Base-by-base conservation (phyloP, 2,888 invertebrate species). In the Antheraea yamamai region DNA sequence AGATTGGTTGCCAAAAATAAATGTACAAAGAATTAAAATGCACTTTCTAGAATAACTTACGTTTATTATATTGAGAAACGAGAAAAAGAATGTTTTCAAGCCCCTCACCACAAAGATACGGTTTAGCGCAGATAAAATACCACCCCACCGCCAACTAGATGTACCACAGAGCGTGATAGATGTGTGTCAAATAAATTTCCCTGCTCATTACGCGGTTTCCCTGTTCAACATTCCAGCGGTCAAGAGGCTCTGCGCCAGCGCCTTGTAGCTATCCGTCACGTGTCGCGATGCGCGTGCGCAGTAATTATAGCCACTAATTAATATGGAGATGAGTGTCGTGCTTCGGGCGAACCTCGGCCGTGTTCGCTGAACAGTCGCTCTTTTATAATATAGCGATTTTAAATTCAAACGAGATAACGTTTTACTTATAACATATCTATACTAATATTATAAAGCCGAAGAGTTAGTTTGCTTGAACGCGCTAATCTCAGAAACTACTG, bases 231-330 rank as follows among this genome's bases (percentile, higher is more conserved):
- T 87, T 87, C 87, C 82, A 76, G 78, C 85, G 85, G 89, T 90
- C 90, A 89, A 89, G 91, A 87, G 86, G 82, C 85, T 79, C 79
- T 79, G 77, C 79, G 80, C 92, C 92, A 90, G 89, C 89, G 88
- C 85, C 86, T 87, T 92, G 93, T 93, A 85, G 88, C 87, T 93
- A 93, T 93, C 92, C 92, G 93, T 94, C 94, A 91, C 87, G 82
- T 87, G 93, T 92, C 92, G 83, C 82, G 80, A 68, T 85, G 87
- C 87, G 82, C 84, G 79, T 80, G 72, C 73, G n/a, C 80, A 82
- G 89, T 93, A 92, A 92, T 92, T 93, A 91, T 92, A 92, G 81
- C 81, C 81, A 81, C 89, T 93, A 92, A 93, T 93, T 93, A 92
- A 93, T 92, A 39, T 35, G 10, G 35, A n/a, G 68, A 68, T 39